phyloP scores from a whole-genome alignment of 1,140 invertebrate genomes.

The Sarcophaga peregrina region DNA sequence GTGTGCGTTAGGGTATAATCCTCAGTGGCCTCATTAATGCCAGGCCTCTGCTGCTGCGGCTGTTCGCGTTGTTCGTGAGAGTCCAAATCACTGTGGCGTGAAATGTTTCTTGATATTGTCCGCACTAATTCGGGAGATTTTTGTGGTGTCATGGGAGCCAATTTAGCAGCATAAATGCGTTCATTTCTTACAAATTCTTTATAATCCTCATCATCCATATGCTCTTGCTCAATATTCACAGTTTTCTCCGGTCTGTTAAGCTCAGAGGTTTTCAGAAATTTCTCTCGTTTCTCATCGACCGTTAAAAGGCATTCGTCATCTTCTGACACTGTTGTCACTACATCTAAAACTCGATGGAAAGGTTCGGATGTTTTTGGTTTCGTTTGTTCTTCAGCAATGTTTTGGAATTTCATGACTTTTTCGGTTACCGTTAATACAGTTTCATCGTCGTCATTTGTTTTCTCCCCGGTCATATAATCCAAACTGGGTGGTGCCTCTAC shows the following conservation, averaged over 20 bases:
- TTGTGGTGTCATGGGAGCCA: constrained; percentile 61
- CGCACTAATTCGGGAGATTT: constrained; percentile 65
- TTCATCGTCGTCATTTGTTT: constrained; percentile 57
- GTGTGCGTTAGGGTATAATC: constrained; percentile 8
- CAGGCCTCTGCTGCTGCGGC: not conserved
- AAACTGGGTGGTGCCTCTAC: constrained; percentile 60
- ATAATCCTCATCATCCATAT: constrained; percentile 68
- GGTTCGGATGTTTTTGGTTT: constrained; percentile 59
- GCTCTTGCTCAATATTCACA: constrained; percentile 52
- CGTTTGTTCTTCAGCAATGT: constrained; percentile 64
- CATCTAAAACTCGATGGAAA: constrained; percentile 57
- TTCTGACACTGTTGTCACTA: constrained; percentile 67
- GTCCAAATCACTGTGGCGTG: constrained; percentile 56
- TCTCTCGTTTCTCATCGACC: constrained; percentile 75
- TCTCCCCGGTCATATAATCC: constrained; percentile 46
- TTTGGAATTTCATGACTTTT: constrained; percentile 72
- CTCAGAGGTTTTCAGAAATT: constrained; percentile 74
- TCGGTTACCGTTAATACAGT: constrained; percentile 72
- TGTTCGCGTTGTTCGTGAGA: not conserved
- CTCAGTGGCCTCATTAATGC: not conserved
- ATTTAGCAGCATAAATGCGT: constrained; percentile 70
- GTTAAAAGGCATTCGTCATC: constrained; percentile 74
- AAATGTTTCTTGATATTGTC: constrained; percentile 67
- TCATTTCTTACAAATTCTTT: constrained; percentile 70
- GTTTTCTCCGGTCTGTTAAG: constrained; percentile 67